A percentile compares a stretch with the other conserved stretches of the same genome.
Conservation (phyloP, 2,797 vertebrate genomes). For the Artibeus jamaicensis region DNA sequence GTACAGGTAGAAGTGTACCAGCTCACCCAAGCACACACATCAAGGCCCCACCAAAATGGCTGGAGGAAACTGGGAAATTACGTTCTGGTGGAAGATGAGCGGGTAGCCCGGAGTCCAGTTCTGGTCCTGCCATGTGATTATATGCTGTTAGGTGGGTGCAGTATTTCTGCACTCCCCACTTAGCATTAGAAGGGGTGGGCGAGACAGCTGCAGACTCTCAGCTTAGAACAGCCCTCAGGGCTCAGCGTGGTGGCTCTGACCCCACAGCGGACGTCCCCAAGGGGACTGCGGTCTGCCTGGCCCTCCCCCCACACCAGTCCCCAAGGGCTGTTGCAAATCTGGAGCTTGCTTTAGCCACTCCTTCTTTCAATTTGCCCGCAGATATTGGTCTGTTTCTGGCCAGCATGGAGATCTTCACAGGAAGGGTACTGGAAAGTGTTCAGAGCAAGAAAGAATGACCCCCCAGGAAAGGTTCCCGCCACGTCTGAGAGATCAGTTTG, state of each 20-base stretch:
- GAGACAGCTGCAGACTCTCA: not conserved
- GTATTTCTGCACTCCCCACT: not conserved
- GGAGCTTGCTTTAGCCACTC: not conserved
- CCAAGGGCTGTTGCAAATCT: not conserved
- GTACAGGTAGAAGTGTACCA: not conserved
- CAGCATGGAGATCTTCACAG: not conserved
- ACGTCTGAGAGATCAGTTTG: not conserved
- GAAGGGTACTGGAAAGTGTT: not conserved
- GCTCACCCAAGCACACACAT: rapidly evolving
- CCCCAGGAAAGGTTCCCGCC: not conserved
- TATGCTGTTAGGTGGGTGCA: not conserved
- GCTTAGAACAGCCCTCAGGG: not conserved
- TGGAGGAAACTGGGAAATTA: not conserved
- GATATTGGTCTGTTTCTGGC: not conserved
- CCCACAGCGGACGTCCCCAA: not conserved
- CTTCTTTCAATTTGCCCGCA: not conserved
- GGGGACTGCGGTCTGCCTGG: not conserved
- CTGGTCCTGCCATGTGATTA: not conserved
- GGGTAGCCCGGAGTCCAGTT: not conserved
- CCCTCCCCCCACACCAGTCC: too few relatives aligned
- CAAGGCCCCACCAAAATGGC: not conserved
- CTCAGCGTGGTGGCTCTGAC: not conserved
- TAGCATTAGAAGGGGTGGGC: not conserved
- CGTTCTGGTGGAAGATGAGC: not conserved
- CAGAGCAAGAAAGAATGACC: not conserved